These are phyloP conservation scores for Unio delphinus DNA, from an alignment of 2,888 invertebrate genomes.

Conservation along the genomic window DNA sequence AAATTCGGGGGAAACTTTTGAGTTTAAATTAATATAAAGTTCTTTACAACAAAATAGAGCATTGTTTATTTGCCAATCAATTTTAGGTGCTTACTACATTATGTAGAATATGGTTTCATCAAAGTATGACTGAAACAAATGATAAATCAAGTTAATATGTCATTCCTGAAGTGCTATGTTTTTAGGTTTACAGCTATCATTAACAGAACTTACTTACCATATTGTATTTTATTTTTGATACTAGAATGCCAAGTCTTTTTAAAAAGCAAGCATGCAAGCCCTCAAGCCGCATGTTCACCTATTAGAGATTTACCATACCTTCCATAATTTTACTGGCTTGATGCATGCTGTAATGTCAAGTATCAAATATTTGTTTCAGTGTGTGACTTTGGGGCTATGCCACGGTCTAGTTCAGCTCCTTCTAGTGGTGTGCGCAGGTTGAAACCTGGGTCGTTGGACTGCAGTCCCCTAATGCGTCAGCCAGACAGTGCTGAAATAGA, in stretches of 20 bases:
- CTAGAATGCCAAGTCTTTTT: conserved; percentile 7
- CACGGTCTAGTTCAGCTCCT: conserved; percentile 56
- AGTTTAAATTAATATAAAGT: too few species aligned
- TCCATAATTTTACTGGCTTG: neutral
- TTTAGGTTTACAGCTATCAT: too few species aligned
- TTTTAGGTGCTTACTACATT: too few species aligned
- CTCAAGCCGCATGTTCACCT: neutral
- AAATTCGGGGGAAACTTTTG: too few species aligned
- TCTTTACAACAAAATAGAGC: too few species aligned
- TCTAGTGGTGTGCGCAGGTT: conserved; percentile 45
- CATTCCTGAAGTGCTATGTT: too few species aligned
- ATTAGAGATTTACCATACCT: neutral
- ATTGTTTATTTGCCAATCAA: too few species aligned
- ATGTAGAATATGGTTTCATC: too few species aligned
- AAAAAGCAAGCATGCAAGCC: neutral
- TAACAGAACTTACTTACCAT: too few species aligned
- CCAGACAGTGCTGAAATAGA: conserved; percentile 77
- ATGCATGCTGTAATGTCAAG: neutral
- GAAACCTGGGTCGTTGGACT: conserved; percentile 43
- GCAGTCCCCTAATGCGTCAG: conserved; percentile 25
- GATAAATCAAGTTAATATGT: too few species aligned
- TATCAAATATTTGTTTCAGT: conserved; percentile 22
- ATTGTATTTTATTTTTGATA: too few species aligned
- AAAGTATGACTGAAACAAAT: too few species aligned
- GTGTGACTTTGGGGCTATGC: conserved; percentile 39